Conservation (phyloP, 2,797 vertebrate genomes). For the Fundulus diaphanus region DNA sequence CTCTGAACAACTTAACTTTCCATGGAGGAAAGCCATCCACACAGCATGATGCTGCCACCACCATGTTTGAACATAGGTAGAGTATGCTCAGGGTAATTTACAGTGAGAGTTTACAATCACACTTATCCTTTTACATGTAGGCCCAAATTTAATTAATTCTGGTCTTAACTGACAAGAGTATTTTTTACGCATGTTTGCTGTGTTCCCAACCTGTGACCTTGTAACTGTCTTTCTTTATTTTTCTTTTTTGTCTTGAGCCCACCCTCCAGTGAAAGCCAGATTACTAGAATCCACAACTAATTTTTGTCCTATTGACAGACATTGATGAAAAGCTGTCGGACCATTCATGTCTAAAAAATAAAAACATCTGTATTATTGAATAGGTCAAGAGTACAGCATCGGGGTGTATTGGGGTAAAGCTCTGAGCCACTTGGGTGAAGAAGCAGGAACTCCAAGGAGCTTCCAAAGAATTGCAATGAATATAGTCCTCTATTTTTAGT, state of each 20-base stretch:
- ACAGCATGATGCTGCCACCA: background rate
- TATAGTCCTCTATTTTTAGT: slow-evolving; percentile 70
- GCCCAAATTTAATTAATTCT: background rate
- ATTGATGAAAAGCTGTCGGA: slow-evolving; percentile 42
- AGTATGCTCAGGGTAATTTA: background rate
- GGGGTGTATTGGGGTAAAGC: slow-evolving; percentile 32
- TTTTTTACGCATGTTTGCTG: background rate
- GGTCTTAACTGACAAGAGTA: background rate
- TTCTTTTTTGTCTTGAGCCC: too few species aligned
- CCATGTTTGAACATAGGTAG: background rate
- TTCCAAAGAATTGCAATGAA: slow-evolving; percentile 60
- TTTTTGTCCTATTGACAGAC: too few species aligned
- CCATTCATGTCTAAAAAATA: slow-evolving; percentile 57
- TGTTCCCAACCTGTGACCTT: background rate
- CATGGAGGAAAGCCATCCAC: background rate
- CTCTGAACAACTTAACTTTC: too few species aligned
- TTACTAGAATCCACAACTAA: too few species aligned
- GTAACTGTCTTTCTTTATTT: too few species aligned
- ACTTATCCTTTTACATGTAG: background rate
- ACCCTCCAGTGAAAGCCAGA: too few species aligned
- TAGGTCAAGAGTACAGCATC: slow-evolving; percentile 17
- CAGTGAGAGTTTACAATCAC: background rate
- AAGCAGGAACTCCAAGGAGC: slow-evolving; percentile 49
- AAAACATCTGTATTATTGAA: slow-evolving; percentile 50
- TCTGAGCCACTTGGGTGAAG: slow-evolving; percentile 20